phyloP scores from a whole-genome alignment of 2,888 invertebrate species.

The Drosophila anceps region DNA sequence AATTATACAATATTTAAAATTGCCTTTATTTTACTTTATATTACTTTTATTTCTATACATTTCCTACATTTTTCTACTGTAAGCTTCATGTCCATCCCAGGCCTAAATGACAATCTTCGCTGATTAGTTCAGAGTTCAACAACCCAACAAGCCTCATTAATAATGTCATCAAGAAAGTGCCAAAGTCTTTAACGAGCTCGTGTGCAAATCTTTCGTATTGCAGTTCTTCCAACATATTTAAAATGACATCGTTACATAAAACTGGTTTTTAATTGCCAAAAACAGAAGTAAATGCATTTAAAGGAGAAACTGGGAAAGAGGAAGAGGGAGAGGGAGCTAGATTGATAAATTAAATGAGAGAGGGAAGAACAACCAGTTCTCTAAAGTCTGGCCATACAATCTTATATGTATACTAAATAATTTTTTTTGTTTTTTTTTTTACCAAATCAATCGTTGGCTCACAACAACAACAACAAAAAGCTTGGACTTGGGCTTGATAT shows the following conservation, averaged over 20 bases:
- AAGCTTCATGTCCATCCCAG: too few relatives aligned
- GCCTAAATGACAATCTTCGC: constrained; percentile 11
- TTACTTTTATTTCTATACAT: background rate
- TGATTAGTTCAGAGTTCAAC: constrained; percentile 56
- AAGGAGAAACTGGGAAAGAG: background rate
- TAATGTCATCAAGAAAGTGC: constrained; percentile 65
- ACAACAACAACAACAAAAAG: constrained; percentile 5
- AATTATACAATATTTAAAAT: too few relatives aligned
- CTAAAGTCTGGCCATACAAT: constrained; percentile 11
- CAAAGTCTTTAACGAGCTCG: constrained; percentile 53
- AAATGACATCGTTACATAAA: constrained; percentile 56
- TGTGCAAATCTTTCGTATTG: constrained; percentile 43
- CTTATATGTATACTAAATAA: constrained; percentile 31
- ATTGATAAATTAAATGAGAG: background rate
- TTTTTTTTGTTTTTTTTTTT: constrained; percentile 22
- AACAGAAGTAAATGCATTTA: constrained; percentile 39
- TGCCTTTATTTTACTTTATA: background rate
- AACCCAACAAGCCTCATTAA: constrained; percentile 54
- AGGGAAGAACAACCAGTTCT: constrained; percentile 38
- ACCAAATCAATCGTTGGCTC: constrained; percentile 27
- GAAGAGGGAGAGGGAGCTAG: background rate
- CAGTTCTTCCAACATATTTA: constrained; percentile 55
- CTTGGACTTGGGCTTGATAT: constrained; percentile 3
- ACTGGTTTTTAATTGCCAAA: constrained; percentile 69
- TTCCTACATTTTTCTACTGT: too few relatives aligned